Conservation (phyloP, 1,140 invertebrate genomes). For the Drosophila oshimai region DNA sequence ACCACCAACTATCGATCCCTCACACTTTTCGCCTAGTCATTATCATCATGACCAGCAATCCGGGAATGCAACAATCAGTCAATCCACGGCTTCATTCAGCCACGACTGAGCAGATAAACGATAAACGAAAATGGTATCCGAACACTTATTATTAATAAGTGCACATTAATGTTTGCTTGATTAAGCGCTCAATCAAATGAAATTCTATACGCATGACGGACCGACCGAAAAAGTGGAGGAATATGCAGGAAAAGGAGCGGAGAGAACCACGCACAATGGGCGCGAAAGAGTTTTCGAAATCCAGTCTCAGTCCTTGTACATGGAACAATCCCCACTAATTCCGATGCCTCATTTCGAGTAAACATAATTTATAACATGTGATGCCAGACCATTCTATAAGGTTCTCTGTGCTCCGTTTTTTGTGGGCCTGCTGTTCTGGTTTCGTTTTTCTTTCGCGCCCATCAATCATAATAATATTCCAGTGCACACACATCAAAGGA, state of each 20-base stretch:
- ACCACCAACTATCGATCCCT: conserved; percentile 16
- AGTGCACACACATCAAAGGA: conserved; percentile 46
- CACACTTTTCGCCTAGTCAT: conserved; percentile 17
- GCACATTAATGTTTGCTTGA: conserved; percentile 80
- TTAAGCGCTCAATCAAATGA: conserved; percentile 79
- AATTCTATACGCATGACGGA: conserved; percentile 76
- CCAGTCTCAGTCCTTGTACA: conserved; percentile 2
- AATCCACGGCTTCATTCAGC: conserved; percentile 58
- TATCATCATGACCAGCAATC: conserved; percentile 34
- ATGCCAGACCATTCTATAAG: conserved; percentile 14
- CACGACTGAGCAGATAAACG: conserved; percentile 75
- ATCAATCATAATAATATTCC: conserved; percentile 70
- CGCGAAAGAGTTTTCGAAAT: neutral
- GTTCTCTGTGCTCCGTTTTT: neutral
- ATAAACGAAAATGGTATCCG: conserved; percentile 50
- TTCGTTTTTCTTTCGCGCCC: conserved; percentile 36
- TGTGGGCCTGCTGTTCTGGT: conserved; percentile 6
- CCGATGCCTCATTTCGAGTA: conserved; percentile 62
- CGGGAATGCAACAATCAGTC: neutral
- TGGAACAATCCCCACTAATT: conserved; percentile 29
- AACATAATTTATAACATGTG: conserved; percentile 71
- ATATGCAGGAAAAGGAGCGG: conserved; percentile 11
- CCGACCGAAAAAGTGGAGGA: conserved; percentile 28
- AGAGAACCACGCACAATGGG: conserved; percentile 13
- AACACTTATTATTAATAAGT: conserved; percentile 78